These are phyloP conservation scores for Heliconius melpomene DNA, from an alignment of 1,140 invertebrate species.

Conservation along the genomic window DNA sequence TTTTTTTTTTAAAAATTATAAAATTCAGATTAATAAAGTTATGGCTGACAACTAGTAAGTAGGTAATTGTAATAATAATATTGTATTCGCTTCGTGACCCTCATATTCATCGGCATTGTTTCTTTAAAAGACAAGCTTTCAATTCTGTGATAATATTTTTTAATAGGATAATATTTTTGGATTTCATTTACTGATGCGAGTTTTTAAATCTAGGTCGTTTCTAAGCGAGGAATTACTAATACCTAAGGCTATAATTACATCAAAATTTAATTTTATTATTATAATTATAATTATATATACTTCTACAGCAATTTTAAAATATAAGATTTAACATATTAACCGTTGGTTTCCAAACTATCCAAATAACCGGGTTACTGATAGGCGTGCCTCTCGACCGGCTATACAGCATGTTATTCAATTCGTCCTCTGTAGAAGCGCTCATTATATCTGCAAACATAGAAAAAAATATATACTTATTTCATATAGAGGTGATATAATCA, in stretches of 20 bases:
- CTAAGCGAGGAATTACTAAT: not conserved
- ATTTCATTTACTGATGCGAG: too few species aligned
- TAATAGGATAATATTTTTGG: not conserved
- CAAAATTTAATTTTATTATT: not conserved
- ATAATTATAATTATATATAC: not conserved
- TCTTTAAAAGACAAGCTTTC: too few species aligned
- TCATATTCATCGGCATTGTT: too few species aligned
- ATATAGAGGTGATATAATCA: too few species aligned
- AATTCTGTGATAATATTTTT: too few species aligned
- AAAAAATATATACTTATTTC: not conserved
- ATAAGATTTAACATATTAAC: constrained; percentile 33
- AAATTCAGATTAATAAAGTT: too few species aligned
- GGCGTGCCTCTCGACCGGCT: constrained; percentile 45
- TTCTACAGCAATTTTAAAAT: not conserved
- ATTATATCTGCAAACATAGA: constrained; percentile 49
- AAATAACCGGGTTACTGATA: constrained; percentile 53
- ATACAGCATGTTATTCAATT: constrained; percentile 58
- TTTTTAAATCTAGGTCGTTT: too few species aligned
- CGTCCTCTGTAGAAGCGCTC: constrained; percentile 47
- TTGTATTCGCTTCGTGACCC: too few species aligned
- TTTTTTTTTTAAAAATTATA: too few species aligned
- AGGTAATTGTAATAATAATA: too few species aligned
- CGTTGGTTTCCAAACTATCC: constrained; percentile 58
- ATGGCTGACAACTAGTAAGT: too few species aligned
- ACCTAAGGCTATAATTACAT: not conserved